Base-by-base conservation (phyloP, 2,888 invertebrate genomes). In the Drosophila neonasuta region DNA sequence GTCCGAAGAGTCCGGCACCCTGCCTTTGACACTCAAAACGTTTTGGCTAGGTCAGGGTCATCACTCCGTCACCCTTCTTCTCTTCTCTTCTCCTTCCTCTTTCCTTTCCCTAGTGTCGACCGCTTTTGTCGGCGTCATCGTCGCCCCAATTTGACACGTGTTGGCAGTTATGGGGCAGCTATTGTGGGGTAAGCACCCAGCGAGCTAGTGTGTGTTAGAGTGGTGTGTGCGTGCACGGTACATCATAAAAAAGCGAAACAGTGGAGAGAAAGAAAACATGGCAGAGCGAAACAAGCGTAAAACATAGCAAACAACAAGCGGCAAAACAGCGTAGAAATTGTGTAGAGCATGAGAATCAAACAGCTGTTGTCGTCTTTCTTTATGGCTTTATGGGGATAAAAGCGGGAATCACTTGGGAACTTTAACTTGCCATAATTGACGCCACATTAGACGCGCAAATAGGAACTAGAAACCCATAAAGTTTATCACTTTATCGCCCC, bases 41-140 rank as follows among this genome's bases (percentile, higher is more conserved):
- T 70, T 82, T 79, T 80, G 77, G 69, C 83, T 85, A 83, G 83
- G 83, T 85, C 83, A 83, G 79, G 83, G 83, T 82, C 85, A 68
- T 45, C 61, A 42, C 68, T 61, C 49, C 51, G 63, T 60, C 59
- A 56, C 29, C 41, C n/a, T 29, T 2, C 51, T 36, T 8, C 24
- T 5, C 24, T 4, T 24, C 24, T 29, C 20, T 24, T 10, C 9
- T 51, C n/a, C 2, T 13, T 30, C 1, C n/a, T 45, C 8, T n/a
- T 11, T 2, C 11, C 34, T 9, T 10, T 32, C 36, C 39, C 10
- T n/a, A 15, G 10, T 10, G 15, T 39, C 32, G 10, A 36, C 51
- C 51, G 34, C 51, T 42, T 68, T 55, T 54, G 66, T 72, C 73
- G 75, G 63, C 72, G 74, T 82, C 80, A 80, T 77, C 57, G 65